Percentiles rank a stretch among this genome's conserved stretches.
These are phyloP conservation scores for Limnothrissa miodon DNA, from an alignment of 2,113 vertebrate genomes.

Conservation along the genomic window DNA sequence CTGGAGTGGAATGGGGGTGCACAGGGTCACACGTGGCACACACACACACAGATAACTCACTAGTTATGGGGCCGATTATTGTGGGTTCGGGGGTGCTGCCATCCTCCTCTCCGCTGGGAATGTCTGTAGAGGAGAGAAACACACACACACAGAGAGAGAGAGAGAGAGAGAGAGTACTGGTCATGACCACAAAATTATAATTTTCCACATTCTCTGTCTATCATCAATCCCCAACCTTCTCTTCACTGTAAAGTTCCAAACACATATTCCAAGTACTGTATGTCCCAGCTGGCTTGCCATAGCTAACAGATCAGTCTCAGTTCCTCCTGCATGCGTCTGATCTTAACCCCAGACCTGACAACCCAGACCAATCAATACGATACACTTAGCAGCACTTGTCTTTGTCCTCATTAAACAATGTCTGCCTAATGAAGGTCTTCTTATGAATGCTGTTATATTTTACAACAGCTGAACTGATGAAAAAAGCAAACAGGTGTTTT, in stretches of 20 bases:
- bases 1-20: neutral
- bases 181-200: neutral
- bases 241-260: neutral
- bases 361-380: neutral
- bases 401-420: neutral
- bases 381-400: neutral
- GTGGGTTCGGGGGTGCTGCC: constrained; percentile 67
- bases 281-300: neutral
- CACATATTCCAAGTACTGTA: neutral
- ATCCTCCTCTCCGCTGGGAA: constrained; percentile 71
- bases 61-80: neutral
- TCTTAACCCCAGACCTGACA: neutral
- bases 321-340: neutral
- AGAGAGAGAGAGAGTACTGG: constrained; percentile 25
- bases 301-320: neutral
- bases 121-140: constrained; percentile 53
- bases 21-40: neutral
- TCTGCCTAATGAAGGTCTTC: too few species aligned
- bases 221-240: neutral
- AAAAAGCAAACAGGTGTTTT: too few species aligned
- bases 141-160: constrained; percentile 32
- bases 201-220: neutral
- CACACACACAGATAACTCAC: constrained; percentile 42
- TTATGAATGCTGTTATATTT: too few species aligned
- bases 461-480: too few species aligned